Base-by-base conservation (phyloP, 1,140 invertebrate species). In the Drosophila kanapiae region DNA sequence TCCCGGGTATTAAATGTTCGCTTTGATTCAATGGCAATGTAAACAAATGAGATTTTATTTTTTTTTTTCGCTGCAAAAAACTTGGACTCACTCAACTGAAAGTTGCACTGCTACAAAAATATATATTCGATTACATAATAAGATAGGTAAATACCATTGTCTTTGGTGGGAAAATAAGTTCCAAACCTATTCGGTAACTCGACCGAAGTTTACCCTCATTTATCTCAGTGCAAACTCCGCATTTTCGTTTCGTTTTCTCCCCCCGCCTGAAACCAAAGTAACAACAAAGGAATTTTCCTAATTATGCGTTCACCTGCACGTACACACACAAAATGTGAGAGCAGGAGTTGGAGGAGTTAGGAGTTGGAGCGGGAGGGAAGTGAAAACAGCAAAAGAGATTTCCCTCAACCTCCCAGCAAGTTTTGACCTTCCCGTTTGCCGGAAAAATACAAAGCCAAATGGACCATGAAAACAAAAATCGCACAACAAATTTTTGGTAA, bases 281-380 rank as follows among this genome's bases (percentile, higher is more conserved):
- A 67, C 67, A 78, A 81, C 82, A 86, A 87, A 77, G 57, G 68
- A 82, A 86, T 87, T 87, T 86, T 78, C 78, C 82, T 85, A 85
- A 85, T 85, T 86, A 82, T 86, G 82, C 82, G 82, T 86, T 85
- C 68, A 74, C 78, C 74, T 84, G 82, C 82, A 84, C 82, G 82
- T 84, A 78, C 82, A 61, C 71, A 74, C 27, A 74, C 10, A 51
- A 51, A 33, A 43, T 6, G 13, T 7, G 51, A 14, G 5, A 23
- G 14, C 7, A 8, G 45, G 16, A 7, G 14, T 2, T 6, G 2
- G 27, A n/a, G 13, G n/a, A 1, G 51, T 23, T 23, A 18, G 27
- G 2, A 23, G 47, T 1, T 27, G 18, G 18, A n/a, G 23, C 10
- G 23, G 27, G 8, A n/a, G 11, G 2, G 27, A 16, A n/a, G n/a